Base-by-base conservation (phyloP, 2,797 vertebrate genomes). In the Sebastes iracundus region DNA sequence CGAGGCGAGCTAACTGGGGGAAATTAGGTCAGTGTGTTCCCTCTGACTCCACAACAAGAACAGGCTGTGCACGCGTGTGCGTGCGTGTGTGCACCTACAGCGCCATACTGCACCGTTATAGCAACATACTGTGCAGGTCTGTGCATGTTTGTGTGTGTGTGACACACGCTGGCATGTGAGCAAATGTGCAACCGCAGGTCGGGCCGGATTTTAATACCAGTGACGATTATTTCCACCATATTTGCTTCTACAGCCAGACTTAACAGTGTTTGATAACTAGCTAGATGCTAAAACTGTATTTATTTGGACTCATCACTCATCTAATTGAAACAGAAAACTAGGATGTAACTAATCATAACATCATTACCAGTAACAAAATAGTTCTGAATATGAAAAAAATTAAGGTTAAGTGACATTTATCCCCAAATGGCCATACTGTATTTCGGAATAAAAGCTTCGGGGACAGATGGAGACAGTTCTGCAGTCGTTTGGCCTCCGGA, bases 1-100 rank as follows among this genome's bases (percentile, higher is more conserved):
- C 86, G 91, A 94, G 91, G 88, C 89, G 87, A 91, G 91, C 86
- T 94, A 93, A 92, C 92, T 88, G 89, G 89, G 90, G 87, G 83
- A 95, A 95, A 95, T 94, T 94, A 95, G 95, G 95, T 95, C 95
- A 96, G 90, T 90, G 90, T 94, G 93, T 94, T 94, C 93, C 87
- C 87, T 93, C 86, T 91, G 92, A 95, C 87, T 93, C 85, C 87
- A 92, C 88, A 91, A 87, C 82, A 88, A 90, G 91, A 92, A 90
- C 91, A 91, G 72, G 61, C 79, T 87, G 88, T 87, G 80, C 71
- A 35, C 4, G 49, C 63, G 84, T 56, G 75, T 56, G 66, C 71
- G 75, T 42, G 52, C 56, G 70, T 68, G 79, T 56, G 23, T 25
- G 78, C 82, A 92, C 79, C 78, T 90, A 87, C 69, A 81, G 75